Base-by-base conservation (phyloP, 1,140 invertebrate species). In the Lasioglossum albipes region DNA sequence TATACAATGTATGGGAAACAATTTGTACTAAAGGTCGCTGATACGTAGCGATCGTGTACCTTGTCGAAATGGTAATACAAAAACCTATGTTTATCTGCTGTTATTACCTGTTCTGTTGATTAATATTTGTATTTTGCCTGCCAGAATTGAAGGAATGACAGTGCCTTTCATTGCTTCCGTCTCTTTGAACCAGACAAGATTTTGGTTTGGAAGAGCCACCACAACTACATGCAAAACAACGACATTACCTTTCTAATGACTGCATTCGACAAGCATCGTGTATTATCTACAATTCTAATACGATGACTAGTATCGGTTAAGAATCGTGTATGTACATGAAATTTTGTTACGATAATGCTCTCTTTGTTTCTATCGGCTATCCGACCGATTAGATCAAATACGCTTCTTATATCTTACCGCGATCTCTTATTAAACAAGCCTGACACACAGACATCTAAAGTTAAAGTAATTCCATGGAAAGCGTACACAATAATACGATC, bases 101-200 rank as follows among this genome's bases (percentile, higher is more conserved):
- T 69, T 75, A 89, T 94, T 94, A 94, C 94, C 94, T 95, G 91
- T 93, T 94, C 83, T 94, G 93, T 70, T 94, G 91, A 86, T 91
- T 91, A 88, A 93, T 89, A 87, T 93, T 93, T 81, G 91, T 88
- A 84, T 88, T 89, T 89, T 94, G 93, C 86, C 94, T 94, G 83
- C 93, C 92, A 84, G 93, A 90, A 89, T 93, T 91, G 86, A 94
- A 93, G 85, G 94, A 93, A 91, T 94, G 94, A 89, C 92, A 92
- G 77, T 94, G 91, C 79, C 93, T 93, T 85, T 94, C 93, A 90
- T 90, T 91, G 89, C 94, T 94, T 88, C 94, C 95, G 91, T 93
- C 92, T 89, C 95, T 94, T 91, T 96, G 96, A 81, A 96, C 96
- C 91, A 97, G 94, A 94, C 96, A 96, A 88, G 96, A 95, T 94